These are phyloP conservation scores for Tachystola acroxantha DNA, from an alignment of 2,888 invertebrate genomes.

Conservation along the genomic window DNA sequence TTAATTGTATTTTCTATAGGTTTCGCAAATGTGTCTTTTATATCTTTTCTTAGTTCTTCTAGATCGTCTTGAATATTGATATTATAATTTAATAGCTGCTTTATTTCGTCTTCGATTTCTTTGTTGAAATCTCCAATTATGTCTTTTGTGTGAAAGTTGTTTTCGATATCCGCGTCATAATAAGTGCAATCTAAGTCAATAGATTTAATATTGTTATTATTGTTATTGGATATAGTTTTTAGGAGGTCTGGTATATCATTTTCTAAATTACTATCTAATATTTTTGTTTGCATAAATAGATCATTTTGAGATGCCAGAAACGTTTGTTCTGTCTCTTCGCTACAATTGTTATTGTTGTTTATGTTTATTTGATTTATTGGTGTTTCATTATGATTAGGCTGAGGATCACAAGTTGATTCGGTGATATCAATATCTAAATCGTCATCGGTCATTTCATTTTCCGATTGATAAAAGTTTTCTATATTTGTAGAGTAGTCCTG, in stretches of 20 bases:
- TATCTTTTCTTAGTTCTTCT: conserved; percentile 68
- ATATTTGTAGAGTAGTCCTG: conserved; percentile 71
- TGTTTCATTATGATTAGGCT: conserved; percentile 32
- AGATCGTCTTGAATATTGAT: conserved; percentile 68
- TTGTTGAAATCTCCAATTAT: conserved; percentile 79
- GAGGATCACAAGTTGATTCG: conserved; percentile 42
- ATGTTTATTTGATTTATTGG: conserved; percentile 39
- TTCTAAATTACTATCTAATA: conserved; percentile 35
- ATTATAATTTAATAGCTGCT: conserved; percentile 65
- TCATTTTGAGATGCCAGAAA: conserved; percentile 20
- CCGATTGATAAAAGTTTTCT: conserved; percentile 68
- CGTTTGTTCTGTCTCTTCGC: conserved; percentile 20
- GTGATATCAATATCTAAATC: conserved; percentile 65
- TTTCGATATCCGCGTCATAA: conserved; percentile 63
- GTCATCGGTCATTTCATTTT: conserved; percentile 74
- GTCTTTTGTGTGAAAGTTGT: conserved; percentile 65
- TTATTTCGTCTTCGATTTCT: conserved; percentile 79
- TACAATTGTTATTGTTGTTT: conserved; percentile 41
- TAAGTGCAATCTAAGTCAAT: conserved; percentile 45
- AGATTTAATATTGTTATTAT: conserved; percentile 51
- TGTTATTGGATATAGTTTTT: conserved; percentile 60
- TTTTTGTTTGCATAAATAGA: conserved; percentile 21
- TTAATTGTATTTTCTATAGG: conserved; percentile 72
- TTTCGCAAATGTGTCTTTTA: conserved; percentile 67
- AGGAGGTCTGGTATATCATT: conserved; percentile 65